Evolutionary conservation across 2,888 invertebrate genomes (phyloP), one percentile per base, ranked within the genome.

Genomic region (Mythimna impura): DNA sequence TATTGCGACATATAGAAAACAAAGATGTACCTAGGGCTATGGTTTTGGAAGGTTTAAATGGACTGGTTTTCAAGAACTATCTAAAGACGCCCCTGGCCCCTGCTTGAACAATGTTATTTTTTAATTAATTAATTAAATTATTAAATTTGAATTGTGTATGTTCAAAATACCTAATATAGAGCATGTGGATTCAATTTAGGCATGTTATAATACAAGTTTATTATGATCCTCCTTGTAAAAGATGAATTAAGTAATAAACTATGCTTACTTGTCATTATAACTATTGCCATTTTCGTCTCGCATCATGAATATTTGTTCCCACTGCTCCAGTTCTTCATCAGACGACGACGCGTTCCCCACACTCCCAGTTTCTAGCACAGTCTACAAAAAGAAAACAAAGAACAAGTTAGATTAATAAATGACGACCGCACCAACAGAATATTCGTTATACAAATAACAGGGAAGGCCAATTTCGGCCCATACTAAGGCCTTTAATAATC

Each of bases 281-380:
- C 97, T 97, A 88, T 97, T 97, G 89, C 97, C 97, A 82, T 96
- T 96, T 87, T 97, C 97, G 89, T 96, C 97, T 90, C 97, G 97
- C 94, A 97, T 96, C 97, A 97, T 97, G 96, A 97, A 98, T 89
- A 97, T 97, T 92, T 98, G 97, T 90, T 97, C 97, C 97, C 98
- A 98, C 93, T 98, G 96, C 90, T 98, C 98, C 91, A 97, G 95
- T 89, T 98, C 98, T 90, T 98, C 97, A 92, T 97, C 97, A 90
- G 96, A 96, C 85, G 96, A 96, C 69, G 96, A 95, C 80, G 97
- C 96, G 91, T 97, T 96, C 91, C 97, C 97, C 91, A 97, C 95
- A 91, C 97, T 96, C 90, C 96, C 97, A 87, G 97, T 96, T 93
- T 97, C 97, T 89, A 97, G 96, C 76, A 97, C 97, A 88, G 97